phyloP scores from a whole-genome alignment of 2,113 vertebrate genomes.

The Lophura nycthemera region DNA sequence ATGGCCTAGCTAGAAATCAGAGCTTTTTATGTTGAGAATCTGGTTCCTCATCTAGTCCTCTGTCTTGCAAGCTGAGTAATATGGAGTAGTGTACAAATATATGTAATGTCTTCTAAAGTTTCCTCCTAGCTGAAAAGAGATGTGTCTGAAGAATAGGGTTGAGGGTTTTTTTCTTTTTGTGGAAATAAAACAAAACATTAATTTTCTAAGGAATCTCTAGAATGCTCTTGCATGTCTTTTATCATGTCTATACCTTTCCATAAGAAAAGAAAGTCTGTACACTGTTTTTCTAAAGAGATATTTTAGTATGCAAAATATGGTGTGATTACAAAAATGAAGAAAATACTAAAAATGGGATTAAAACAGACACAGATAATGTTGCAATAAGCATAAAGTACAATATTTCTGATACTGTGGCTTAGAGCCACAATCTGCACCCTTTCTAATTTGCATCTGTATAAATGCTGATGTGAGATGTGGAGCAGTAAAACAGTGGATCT shows the following conservation, averaged over 20 bases:
- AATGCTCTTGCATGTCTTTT: background rate
- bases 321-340: background rate
- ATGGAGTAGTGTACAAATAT: fast-evolving
- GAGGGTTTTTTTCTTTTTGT: background rate
- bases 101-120: background rate
- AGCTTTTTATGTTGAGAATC: background rate
- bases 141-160: background rate
- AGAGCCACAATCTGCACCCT: background rate
- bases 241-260: background rate
- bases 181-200: background rate
- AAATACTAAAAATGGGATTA: background rate
- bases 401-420: background rate
- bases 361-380: background rate
- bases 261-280: background rate
- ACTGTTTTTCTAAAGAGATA: background rate
- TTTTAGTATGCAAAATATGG: background rate
- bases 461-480: background rate
- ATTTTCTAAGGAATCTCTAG: background rate
- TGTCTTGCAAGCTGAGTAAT: background rate
- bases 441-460: background rate
- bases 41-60: background rate
- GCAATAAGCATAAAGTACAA: background rate
- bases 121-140: background rate
- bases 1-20: background rate
- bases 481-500: background rate